These are phyloP conservation scores for Carassius carassius DNA, from an alignment of 2,113 vertebrate genomes.

Conservation along the genomic window DNA sequence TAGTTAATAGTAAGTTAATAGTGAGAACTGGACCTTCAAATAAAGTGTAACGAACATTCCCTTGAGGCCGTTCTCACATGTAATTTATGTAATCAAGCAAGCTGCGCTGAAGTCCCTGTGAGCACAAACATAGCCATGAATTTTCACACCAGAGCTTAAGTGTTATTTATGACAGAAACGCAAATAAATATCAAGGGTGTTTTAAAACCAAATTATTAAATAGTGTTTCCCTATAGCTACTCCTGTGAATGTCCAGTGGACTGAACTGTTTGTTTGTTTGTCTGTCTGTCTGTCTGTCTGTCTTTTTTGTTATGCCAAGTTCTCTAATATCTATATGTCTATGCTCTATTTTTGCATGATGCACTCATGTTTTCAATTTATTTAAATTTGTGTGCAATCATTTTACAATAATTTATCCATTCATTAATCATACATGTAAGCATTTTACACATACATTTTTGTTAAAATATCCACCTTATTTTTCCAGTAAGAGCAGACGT, in stretches of 20 bases:
- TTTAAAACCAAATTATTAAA: not conserved
- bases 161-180: not conserved
- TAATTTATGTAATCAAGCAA: slow-evolving; percentile 10
- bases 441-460: not conserved
- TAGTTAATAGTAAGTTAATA: too few species aligned
- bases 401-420: too few species aligned
- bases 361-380: too few species aligned
- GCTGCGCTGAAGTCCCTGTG: not conserved
- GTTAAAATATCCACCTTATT: too few species aligned
- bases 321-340: not conserved
- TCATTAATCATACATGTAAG: too few species aligned
- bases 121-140: not conserved
- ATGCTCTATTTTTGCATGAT: too few species aligned
- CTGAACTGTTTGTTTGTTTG: not conserved
- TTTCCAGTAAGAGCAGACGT: too few species aligned
- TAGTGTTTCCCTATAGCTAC: not conserved
- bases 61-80: not conserved
- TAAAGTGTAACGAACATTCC: too few species aligned
- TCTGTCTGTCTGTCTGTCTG: too few species aligned
- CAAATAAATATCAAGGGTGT: not conserved
- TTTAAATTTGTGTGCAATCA: too few species aligned
- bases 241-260: not conserved
- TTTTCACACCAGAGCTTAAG: not conserved
- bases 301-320: too few species aligned
- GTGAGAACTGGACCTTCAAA: too few species aligned